Evolutionary conservation across 2,888 invertebrate species (phyloP), one percentile per base, ranked within the genome.

Genomic region (Gandaritis pyraliata): DNA sequence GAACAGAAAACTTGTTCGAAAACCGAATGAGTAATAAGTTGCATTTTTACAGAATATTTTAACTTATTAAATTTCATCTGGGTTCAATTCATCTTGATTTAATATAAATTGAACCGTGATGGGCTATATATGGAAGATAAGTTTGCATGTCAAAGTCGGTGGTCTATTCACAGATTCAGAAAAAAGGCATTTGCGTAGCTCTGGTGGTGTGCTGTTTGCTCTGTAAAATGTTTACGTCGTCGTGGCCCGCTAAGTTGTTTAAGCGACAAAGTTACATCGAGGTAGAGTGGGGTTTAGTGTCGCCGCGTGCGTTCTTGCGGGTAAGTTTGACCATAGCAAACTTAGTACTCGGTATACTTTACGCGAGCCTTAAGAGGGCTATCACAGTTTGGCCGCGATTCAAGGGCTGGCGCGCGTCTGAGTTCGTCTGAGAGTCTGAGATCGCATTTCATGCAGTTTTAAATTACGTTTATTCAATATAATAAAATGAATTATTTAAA

Each of bases 311-410:
- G 86, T 84, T 78, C 81, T 82, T 81, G 80, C 72, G 75, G 75
- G 70, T 75, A 87, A 88, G 76, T 88, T 88, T 78, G 80, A 81
- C 86, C 84, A 81, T 83, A 78, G 72, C 73, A 69, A 87, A 87
- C 87, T 88, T 86, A 78, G 76, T 82, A 83, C 85, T 87, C 71
- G 69, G 67, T 75, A n/a, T n/a, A 75, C 77, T 83, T 85, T 83
- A 81, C 80, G 75, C 73, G 69, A 63, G 64, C 67, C 64, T 60
- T 69, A 64, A 68, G 62, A n/a, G n/a, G n/a, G n/a, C n/a, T n/a
- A n/a, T n/a, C n/a, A n/a, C n/a, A n/a, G n/a, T n/a, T n/a, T n/a
- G n/a, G n/a, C n/a, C n/a, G n/a, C n/a, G n/a, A n/a, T n/a, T n/a
- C n/a, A n/a, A n/a, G n/a, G n/a, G n/a, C n/a, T n/a, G n/a, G n/a